These are phyloP conservation scores for Meloidogyne floridensis DNA, from an alignment of 1,140 invertebrate species.

Conservation along the genomic window DNA sequence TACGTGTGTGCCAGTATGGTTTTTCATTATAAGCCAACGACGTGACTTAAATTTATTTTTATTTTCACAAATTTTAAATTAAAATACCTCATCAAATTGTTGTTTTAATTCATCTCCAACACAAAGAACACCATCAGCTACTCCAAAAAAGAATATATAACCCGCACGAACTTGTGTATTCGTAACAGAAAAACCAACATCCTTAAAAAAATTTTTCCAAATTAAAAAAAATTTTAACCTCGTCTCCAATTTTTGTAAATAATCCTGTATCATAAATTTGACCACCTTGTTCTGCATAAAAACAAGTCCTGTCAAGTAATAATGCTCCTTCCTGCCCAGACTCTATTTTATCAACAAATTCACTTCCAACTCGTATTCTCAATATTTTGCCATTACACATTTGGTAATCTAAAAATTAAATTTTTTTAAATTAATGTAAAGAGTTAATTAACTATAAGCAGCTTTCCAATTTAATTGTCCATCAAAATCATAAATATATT, in stretches of 20 bases:
- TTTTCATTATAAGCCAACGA: slow-evolving; percentile 89
- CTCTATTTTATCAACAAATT: slow-evolving; percentile 82
- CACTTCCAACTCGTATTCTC: slow-evolving; percentile 75
- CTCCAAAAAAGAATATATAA: slow-evolving; percentile 88
- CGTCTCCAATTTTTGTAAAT: slow-evolving; percentile 82
- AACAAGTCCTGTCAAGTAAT: slow-evolving; percentile 84
- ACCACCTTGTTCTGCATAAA: slow-evolving; percentile 91
- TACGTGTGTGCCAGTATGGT: slow-evolving; percentile 97
- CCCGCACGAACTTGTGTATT: slow-evolving; percentile 94
- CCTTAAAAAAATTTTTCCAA: slow-evolving; percentile 66
- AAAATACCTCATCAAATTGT: slow-evolving; percentile 76
- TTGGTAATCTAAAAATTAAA: slow-evolving; percentile 67
- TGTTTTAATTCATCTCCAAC: slow-evolving; percentile 84
- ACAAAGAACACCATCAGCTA: slow-evolving; percentile 74
- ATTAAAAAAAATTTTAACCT: slow-evolving; percentile 67
- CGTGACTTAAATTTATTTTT: slow-evolving; percentile 69
- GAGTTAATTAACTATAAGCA: slow-evolving; percentile 71
- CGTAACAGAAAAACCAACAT: slow-evolving; percentile 86
- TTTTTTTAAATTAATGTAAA: background rate
- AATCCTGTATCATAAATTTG: slow-evolving; percentile 97
- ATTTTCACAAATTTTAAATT: slow-evolving; percentile 28
- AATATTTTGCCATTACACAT: slow-evolving; percentile 69
- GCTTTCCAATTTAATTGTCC: slow-evolving; percentile 70
- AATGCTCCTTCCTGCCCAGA: slow-evolving; percentile 88
- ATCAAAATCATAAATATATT: slow-evolving; percentile 84